Base-by-base conservation (phyloP, 2,797 vertebrate species). In the Gambusia yucatana region DNA sequence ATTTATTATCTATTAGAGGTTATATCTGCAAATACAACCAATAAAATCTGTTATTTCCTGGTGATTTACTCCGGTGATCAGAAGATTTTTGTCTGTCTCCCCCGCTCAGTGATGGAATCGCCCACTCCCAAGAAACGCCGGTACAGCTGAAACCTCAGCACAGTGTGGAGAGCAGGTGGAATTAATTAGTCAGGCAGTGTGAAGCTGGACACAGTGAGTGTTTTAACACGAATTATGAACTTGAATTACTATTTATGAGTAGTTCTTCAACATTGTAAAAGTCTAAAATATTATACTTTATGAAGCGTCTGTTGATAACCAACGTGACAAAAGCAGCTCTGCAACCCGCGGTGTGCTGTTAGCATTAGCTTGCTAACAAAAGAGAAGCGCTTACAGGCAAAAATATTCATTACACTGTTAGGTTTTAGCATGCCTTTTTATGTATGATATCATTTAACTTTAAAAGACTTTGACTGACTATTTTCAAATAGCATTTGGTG, bases 81-180 rank as follows among this genome's bases (percentile, higher is more conserved):
- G 6, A 25, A 36, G 8, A 4, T 48, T 48, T 43, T 1, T 28
- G n/a, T 8, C 57, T 25, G 25, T 67, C 0, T 41, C 41, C 41
- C 83, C 83, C 13, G 55, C 71, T 44, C 63, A 55, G 6, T 0
- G 10, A 65, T 88, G 84, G 88, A 87, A 86, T 83, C 36, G 41
- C 75, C 86, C 84, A 28, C 25, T 79, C 13, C 79, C 76, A 86
- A 89, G 91, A 93, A 93, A 76, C 69, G 30, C 83, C 79, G 88
- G 87, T 73, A 65, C 73, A 70, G 73, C 28, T 1, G 71, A 72
- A 72, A 25, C 28, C 36, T 78, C 75, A 76, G 87, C 47, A 82
- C 28, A 6, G 67, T 70, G 67, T 70, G 52, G 84, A 81, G 46
- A 79, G 83, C 83, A 82, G 82, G 83, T 82, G 65, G 83, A 78